A percentile compares a stretch with the other conserved stretches of the same genome.
Conservation (phyloP, 2,113 vertebrate species). For the Ictidomys tridecemlineatus region DNA sequence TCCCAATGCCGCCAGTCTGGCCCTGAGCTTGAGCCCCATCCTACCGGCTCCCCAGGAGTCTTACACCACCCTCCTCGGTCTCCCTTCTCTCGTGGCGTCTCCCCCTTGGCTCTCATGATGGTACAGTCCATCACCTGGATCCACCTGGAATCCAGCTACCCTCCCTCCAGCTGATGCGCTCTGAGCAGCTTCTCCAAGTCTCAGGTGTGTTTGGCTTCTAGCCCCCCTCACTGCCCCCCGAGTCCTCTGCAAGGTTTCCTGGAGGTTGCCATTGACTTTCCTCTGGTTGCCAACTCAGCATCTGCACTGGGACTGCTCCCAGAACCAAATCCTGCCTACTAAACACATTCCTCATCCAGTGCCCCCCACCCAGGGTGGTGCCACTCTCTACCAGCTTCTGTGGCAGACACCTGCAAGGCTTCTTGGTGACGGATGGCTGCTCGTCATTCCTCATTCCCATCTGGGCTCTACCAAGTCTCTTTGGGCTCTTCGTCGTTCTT, state of each 20-base stretch:
- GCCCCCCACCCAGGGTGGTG: fast-evolving
- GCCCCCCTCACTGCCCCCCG: fast-evolving
- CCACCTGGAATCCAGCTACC: no score
- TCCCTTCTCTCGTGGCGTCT: neutral
- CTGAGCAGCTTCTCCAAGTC: neutral
- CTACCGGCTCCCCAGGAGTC: neutral
- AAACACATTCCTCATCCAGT: fast-evolving
- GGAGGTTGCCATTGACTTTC: neutral
- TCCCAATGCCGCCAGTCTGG: fast-evolving
- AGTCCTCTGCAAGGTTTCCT: fast-evolving
- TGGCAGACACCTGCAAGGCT: fast-evolving
- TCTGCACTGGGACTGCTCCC: neutral
- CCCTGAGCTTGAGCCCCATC: neutral
- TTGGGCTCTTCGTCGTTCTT: neutral
- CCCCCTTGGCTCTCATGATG: fast-evolving
- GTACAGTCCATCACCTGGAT: neutral
- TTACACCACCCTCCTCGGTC: fast-evolving
- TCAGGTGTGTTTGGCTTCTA: neutral
- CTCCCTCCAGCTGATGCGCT: neutral
- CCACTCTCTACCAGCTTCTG: neutral
- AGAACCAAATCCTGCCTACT: neutral
- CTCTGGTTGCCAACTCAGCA: fast-evolving
- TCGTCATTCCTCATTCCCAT: fast-evolving
- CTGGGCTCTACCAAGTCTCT: fast-evolving
- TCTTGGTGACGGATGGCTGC: neutral